A percentile compares a stretch with the other conserved stretches of the same genome.
phyloP scores from a whole-genome alignment of 37 sponge, comb jelly and placozoan genomes.

The Halisarca cf. caerulea region DNA sequence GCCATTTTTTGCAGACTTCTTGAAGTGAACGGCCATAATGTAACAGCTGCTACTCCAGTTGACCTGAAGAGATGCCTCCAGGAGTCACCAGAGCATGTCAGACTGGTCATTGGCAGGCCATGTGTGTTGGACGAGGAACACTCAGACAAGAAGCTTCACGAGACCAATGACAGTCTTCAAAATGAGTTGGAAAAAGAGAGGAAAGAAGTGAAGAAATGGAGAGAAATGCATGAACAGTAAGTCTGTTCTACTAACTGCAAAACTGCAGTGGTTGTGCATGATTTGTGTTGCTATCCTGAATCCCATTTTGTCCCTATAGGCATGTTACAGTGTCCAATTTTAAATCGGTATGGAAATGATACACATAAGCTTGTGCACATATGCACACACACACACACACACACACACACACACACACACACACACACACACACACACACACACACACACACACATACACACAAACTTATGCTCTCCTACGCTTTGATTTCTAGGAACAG shows the following conservation, averaged over 20 bases:
- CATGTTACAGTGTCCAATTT: too few relatives aligned
- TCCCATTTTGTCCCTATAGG: too few relatives aligned
- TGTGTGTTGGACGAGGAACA: not conserved
- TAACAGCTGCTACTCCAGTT: not conserved
- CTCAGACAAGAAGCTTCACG: not conserved
- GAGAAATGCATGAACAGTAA: constrained; percentile 13
- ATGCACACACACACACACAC: too few relatives aligned
- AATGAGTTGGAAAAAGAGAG: not conserved
- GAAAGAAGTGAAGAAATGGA: constrained; percentile 6
- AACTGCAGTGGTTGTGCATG: too few relatives aligned
- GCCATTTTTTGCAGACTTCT: not conserved
- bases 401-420: too few relatives aligned
- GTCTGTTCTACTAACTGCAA: not conserved
- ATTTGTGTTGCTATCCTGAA: too few relatives aligned
- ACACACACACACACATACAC: not conserved
- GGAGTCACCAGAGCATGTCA: not conserved
- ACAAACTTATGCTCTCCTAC: not conserved
- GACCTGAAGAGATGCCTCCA: not conserved
- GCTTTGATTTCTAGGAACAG: not conserved
- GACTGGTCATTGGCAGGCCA: not conserved
- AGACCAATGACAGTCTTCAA: not conserved
- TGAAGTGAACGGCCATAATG: constrained; percentile 8
- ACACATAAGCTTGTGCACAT: too few relatives aligned
- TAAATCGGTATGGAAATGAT: too few relatives aligned
- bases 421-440: too few relatives aligned